phyloP scores from a whole-genome alignment of 2,113 vertebrate species.

The Heteronetta atricapilla region DNA sequence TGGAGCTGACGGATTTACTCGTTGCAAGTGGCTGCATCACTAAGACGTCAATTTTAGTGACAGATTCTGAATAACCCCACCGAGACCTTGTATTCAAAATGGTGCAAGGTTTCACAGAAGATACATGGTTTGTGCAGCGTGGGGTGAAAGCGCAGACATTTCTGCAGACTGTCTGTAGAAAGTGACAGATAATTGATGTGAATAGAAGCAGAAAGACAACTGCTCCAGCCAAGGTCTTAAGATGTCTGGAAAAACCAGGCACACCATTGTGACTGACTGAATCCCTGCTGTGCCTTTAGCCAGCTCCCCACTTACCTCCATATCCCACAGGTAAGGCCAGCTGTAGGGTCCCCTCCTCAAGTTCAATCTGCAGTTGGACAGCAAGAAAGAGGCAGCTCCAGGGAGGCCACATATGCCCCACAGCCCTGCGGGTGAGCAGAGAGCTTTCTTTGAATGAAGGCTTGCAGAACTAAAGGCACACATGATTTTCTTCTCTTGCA shows the following conservation, averaged over 20 bases:
- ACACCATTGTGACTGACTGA: rapidly evolving
- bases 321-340: not conserved
- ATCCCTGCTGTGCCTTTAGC: not conserved
- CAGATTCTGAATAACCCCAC: not conserved
- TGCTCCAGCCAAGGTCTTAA: not conserved
- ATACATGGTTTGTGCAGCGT: not conserved
- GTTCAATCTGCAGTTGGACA: not conserved
- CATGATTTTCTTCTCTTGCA: not conserved
- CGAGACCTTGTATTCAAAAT: not conserved
- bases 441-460: not conserved
- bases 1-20: not conserved
- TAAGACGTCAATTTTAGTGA: not conserved
- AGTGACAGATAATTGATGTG: not conserved
- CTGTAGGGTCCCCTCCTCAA: not conserved
- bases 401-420: not conserved
- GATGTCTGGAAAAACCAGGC: not conserved
- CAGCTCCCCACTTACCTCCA: not conserved
- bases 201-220: rapidly evolving
- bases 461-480: not conserved
- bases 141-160: not conserved
- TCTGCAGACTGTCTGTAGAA: not conserved
- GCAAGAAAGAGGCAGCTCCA: not conserved
- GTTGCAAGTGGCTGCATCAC: not conserved
- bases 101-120: not conserved
- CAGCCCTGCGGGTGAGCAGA: rapidly evolving